Evolutionary conservation across 1,140 invertebrate genomes (phyloP).

Genomic region (Eriocheir sinensis): DNA sequence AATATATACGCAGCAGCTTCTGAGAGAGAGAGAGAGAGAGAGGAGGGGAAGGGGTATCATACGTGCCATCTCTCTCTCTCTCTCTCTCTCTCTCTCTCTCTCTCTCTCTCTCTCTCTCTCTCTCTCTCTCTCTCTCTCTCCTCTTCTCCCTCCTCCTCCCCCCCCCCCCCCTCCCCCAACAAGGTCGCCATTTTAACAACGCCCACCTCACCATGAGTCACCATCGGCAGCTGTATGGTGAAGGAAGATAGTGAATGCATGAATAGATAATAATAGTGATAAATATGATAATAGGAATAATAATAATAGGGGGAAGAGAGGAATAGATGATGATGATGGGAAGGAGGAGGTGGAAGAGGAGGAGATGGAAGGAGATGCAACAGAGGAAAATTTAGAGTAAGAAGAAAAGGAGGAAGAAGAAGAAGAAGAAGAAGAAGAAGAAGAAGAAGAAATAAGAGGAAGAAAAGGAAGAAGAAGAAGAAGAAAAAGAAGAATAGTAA

Average conservation of each 20-base stretch:
- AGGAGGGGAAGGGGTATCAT: background rate
- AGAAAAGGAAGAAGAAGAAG: background rate
- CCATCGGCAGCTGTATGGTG: too few relatives aligned
- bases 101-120: conserved; percentile 31
- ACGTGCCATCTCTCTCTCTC: conserved; percentile 16
- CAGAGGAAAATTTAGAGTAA: background rate
- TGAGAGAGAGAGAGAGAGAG: background rate
- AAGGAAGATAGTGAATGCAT: too few relatives aligned
- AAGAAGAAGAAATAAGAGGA: background rate
- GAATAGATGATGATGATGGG: background rate
- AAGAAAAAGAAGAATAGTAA: too few relatives aligned
- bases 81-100: conserved; percentile 42
- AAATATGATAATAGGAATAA: too few relatives aligned
- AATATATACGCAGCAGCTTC: too few relatives aligned
- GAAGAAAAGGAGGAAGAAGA: background rate
- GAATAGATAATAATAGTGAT: too few relatives aligned
- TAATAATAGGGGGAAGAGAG: background rate
- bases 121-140: background rate
- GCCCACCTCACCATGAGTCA: too few relatives aligned
- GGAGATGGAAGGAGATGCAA: background rate
- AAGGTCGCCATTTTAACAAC: too few relatives aligned
- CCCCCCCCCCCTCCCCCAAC: background rate
- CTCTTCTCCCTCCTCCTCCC: background rate
- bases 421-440: background rate
- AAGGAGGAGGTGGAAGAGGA: background rate